phyloP scores from a whole-genome alignment of 2,797 vertebrate genomes.

The Clarias pachynema region DNA sequence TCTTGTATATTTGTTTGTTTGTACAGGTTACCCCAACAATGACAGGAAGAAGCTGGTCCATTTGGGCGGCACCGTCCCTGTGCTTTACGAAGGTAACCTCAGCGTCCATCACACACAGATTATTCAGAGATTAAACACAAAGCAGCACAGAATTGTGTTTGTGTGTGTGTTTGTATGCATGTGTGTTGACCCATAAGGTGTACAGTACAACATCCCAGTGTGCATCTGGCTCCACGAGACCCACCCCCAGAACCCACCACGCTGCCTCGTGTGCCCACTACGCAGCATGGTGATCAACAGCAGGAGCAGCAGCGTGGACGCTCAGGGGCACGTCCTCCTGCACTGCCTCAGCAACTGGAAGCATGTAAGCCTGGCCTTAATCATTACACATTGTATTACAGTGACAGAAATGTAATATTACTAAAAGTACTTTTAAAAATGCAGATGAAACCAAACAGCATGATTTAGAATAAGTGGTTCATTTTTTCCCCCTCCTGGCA shows the following conservation, averaged over 20 bases:
- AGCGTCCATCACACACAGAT: background rate
- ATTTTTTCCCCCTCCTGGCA: background rate
- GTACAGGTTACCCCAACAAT: slow-evolving; percentile 70
- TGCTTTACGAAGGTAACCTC: slow-evolving; percentile 67
- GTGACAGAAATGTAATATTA: background rate
- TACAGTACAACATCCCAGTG: slow-evolving; percentile 74
- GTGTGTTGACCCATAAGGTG: slow-evolving; percentile 58
- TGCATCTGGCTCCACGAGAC: slow-evolving; percentile 77
- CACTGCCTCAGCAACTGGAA: slow-evolving; percentile 69
- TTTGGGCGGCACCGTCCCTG: slow-evolving; percentile 71
- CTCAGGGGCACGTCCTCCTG: slow-evolving; percentile 63
- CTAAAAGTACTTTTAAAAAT: background rate
- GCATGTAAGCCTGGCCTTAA: slow-evolving; percentile 57
- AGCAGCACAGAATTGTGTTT: background rate
- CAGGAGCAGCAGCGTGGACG: slow-evolving; percentile 68
- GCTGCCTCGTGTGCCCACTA: slow-evolving; percentile 71
- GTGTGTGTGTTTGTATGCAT: slow-evolving; percentile 19
- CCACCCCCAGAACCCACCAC: slow-evolving; percentile 69
- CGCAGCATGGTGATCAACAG: slow-evolving; percentile 73
- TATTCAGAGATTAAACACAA: background rate
- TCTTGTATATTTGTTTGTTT: slow-evolving; percentile 8
- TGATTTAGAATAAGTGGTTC: background rate
- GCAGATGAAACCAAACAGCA: background rate
- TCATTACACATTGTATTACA: background rate
- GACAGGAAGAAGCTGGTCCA: slow-evolving; percentile 70